Base-by-base conservation (phyloP, 2,797 vertebrate genomes). In the Gadopsis bispinosus region DNA sequence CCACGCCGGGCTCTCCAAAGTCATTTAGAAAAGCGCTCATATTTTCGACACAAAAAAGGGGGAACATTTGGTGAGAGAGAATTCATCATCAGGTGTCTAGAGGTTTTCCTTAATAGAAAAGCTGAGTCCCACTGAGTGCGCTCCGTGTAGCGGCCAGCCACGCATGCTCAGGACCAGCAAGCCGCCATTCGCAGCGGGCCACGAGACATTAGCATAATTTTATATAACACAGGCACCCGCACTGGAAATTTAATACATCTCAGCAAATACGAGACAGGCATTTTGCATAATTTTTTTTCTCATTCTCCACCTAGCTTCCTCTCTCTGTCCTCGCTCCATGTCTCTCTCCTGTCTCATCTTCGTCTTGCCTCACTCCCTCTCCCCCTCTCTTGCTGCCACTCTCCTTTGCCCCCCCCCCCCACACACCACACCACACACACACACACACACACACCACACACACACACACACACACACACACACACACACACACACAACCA, bases 71-170 rank as follows among this genome's bases (percentile, higher is more conserved):
- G 97, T 96, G 97, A 97, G 97, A 97, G 97, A 98, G 97, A 97
- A 99, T 99, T 99, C 97, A 99, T 99, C 97, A 98, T 99, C 97
- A 98, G 96, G 97, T 98, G 98, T 98, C 98, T 97, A 97, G 97
- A 99, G 97, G 97, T 97, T 95, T 99, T 97, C 96, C 97, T 97
- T 98, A 99, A 98, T 99, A 99, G 97, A 98, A 99, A 99, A 98
- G 97, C 97, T 96, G 97, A 97, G 96, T 98, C 98, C 97, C 97
- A 98, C 97, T 96, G 97, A 97, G 97, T 93, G 96, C 94, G 94
- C 97, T 96, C 95, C 95, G 95, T 97, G 97, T 97, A 97, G 95
- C 95, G 97, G 97, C 97, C 97, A 98, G 97, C 96, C 97, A 97
- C 97, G 97, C 96, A 97, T 96, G 97, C 97, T 96, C 96, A 96